Base-by-base conservation (phyloP, 1,140 invertebrate genomes). In the Drosophila willistoni region DNA sequence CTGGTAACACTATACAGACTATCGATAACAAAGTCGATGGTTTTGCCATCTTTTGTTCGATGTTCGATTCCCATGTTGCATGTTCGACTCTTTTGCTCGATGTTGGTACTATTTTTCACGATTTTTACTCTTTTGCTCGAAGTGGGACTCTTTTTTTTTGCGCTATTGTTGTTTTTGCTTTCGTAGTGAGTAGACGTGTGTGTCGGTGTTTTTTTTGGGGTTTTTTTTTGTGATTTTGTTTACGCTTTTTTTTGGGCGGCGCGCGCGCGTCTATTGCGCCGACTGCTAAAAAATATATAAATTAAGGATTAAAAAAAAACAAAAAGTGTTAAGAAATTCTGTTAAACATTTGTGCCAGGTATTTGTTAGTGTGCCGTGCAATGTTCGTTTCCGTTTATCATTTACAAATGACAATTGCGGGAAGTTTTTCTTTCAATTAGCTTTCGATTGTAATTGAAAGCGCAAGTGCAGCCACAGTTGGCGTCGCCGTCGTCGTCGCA, bases 241-340 rank as follows among this genome's bases (percentile, higher is more conserved):
- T 76, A 76, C 72, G 42, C 36, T 42, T 42, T 42, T 22, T 29
- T 29, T 29, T 1, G 12, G 22, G 25, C 36, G 42, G 59, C 64
- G 72, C 71, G 71, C 71, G 19, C 22, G 71, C 47, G 22, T 55
- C 56, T 57, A 54, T 44, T 54, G 71, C 76, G 73, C 72, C 73
- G 73, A 44, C 14, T 44, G 73, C 44, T 54, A 13, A 39, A n/a
- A 12, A 29, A 29, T 29, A 7, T 29, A 29, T 5, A 4, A 12
- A 13, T 39, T 39, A 13, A 13, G 64, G 29, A 42, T 36, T 57
- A 68, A 60, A 54, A 55, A 62, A 68, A 60, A 54, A 55, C 69
- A 19, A n/a, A n/a, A 22, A 39, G 3, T 17, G 22, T 17, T 34
- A n/a, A 55, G 6, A 12, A 25, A 14, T 10, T 29, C 29, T 7